Evolutionary conservation across 2,888 invertebrate genomes (phyloP), one percentile per base, ranked within the genome.

Genomic region (Yponomeuta evonymella): DNA sequence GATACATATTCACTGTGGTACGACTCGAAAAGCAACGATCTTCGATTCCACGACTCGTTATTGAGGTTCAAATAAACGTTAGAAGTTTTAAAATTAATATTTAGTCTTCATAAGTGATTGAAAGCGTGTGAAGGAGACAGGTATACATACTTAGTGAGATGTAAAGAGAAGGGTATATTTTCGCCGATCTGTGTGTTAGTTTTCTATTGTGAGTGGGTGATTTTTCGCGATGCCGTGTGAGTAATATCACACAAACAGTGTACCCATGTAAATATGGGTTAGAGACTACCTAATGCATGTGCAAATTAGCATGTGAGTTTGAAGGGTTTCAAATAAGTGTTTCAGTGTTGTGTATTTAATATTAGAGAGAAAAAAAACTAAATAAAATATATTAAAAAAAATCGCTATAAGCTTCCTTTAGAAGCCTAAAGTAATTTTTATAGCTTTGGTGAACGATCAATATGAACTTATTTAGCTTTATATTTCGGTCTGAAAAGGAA

Each of bases 271-370:
- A 48, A 36, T 9, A 11, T 15, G 23, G 10, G 36, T 43, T 48
- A 48, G 67, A 15, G 23, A 48, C n/a, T 67, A 23, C 11, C 15
- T 67, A 48, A 36, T 67, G 48, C 43, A 29, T 67, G 51, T 58
- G 51, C 12, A 48, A 30, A 65, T 43, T 48, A 15, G 70, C 73
- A 72, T 74, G 75, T 68, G 75, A 70, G 70, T 70, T 72, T 70
- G 72, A 72, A 71, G 70, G 69, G 51, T 70, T 68, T 67, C 67
- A 72, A 76, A 67, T 74, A 70, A 77, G 76, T 80, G 77, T 79
- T 83, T 70, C 73, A 80, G 78, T 87, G 86, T 86, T 80, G 84
- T 86, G 81, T 79, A 78, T 76, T 66, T 74, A 76, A 75, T 72
- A 43, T 51, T 71, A 72, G 64, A 69, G 71, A 48, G 71, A 72